Conservation (phyloP, 2,113 vertebrate genomes). For the Erinaceus europaeus region DNA sequence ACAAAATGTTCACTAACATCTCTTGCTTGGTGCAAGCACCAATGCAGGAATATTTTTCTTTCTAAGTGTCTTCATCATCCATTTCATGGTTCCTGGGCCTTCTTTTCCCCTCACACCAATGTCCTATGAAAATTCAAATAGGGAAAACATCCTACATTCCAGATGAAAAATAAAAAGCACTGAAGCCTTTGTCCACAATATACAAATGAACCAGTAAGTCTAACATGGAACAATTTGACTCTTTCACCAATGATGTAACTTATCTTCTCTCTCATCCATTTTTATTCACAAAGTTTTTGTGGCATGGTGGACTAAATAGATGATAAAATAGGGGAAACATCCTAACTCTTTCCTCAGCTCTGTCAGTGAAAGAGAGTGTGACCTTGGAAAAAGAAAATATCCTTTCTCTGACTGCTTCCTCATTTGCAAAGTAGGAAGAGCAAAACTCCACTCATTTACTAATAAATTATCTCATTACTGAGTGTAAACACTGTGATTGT, state of each 20-base stretch:
- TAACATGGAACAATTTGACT: neutral
- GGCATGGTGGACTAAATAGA: neutral
- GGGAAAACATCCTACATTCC: neutral
- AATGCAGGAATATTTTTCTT: neutral
- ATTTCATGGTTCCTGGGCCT: neutral
- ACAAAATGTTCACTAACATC: neutral
- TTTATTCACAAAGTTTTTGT: neutral
- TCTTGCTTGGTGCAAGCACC: neutral
- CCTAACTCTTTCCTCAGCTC: neutral
- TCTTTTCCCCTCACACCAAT: neutral
- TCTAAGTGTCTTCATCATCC: neutral
- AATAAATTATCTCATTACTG: conserved; percentile 68
- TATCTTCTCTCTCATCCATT: neutral
- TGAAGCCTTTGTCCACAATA: conserved; percentile 38
- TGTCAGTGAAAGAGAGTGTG: neutral
- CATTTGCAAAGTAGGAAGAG: conserved; percentile 52
- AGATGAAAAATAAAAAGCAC: conserved; percentile 53
- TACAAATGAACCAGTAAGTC: conserved; percentile 10
- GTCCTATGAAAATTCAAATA: neutral
- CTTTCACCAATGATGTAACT: neutral
- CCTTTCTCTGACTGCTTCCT: conserved; percentile 42
- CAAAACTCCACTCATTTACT: conserved; percentile 52
- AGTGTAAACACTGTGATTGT: conserved; percentile 57
- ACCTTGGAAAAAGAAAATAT: conserved; percentile 1
- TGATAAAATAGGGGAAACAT: conserved; percentile 4